Evolutionary conservation across 2,113 vertebrate species (phyloP), one percentile per base, ranked within the genome.

Genomic region (Actinemys pallida): DNA sequence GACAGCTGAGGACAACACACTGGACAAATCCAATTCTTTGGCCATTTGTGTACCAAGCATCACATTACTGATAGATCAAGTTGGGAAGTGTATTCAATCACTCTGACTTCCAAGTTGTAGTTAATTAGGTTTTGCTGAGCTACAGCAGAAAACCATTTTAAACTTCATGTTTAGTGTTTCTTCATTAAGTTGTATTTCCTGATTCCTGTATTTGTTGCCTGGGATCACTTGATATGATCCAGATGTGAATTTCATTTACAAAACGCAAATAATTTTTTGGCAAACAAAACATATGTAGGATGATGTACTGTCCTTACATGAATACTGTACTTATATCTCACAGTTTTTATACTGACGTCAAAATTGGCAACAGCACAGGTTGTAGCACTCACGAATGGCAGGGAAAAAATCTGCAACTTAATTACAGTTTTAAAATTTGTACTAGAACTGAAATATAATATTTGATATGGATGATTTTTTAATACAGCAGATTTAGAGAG

Each of bases 21-120:
- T 96, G 83, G 87, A 95, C 93, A 97, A 95, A 96, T 92, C 87
- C 81, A 97, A 89, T 97, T 96, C 59, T 88, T 88, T 94, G 59
- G 76, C n/a, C 90, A 50, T 94, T 88, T 93, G 57, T 82, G 83
- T 90, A 86, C 50, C 84, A 97, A 95, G 49, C 42, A 83, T 90
- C 96, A 90, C 4, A 10, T 90, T 95, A 96, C 94, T 92, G 96
- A 92, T 83, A 95, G 75, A 97, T 94, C 75, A 95, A 90, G 84
- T 92, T 85, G 81, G 53, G 91, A 96, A 94, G 35, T 72, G 11
- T 83, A 57, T 94, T 97, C 93, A 92, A 96, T 92, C 57, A 96
- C 72, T 93, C 35, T 49, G 45, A 25, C 78, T 92, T 92, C 91
- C 87, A 93, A 91, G 84, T n/a, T 87, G 81, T 22, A 81, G 83